phyloP scores from a whole-genome alignment of 1,140 invertebrate species.

The Teleopsis dalmanni region DNA sequence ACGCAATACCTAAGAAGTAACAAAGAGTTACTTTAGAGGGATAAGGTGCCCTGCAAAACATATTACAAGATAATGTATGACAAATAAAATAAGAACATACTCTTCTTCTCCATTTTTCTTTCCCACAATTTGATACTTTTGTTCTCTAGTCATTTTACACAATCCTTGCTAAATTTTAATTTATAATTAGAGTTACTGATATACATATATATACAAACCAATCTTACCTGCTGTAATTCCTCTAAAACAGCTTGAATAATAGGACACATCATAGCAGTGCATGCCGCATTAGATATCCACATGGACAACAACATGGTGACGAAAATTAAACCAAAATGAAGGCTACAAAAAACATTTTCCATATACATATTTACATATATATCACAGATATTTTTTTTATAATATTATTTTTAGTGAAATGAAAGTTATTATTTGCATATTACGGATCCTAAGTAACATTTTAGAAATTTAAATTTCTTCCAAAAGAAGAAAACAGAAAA shows the following conservation, averaged over 20 bases:
- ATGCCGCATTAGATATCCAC: slow-evolving; percentile 80
- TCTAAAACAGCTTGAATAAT: slow-evolving; percentile 69
- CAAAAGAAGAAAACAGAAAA: no score
- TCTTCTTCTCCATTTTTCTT: slow-evolving; percentile 44
- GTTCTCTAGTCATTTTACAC: slow-evolving; percentile 53
- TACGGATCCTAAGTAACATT: no score
- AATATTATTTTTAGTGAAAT: no score
- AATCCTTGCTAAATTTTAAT: slow-evolving; percentile 50
- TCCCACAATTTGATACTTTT: slow-evolving; percentile 44
- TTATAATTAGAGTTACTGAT: not conserved
- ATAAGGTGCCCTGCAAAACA: slow-evolving; percentile 41
- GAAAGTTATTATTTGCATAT: no score
- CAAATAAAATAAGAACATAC: slow-evolving; percentile 18
- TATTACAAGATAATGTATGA: not conserved
- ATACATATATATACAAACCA: not conserved
- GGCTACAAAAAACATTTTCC: slow-evolving; percentile 47
- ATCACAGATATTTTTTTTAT: no score
- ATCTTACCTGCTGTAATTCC: slow-evolving; percentile 58
- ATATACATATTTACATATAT: no score
- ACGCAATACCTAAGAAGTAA: slow-evolving; percentile 71
- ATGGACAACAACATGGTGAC: slow-evolving; percentile 76
- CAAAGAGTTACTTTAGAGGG: slow-evolving; percentile 61
- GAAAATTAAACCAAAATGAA: slow-evolving; percentile 66
- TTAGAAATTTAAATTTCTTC: no score
- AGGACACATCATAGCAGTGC: slow-evolving; percentile 79